These are phyloP conservation scores for Anniella stebbinsi DNA, from an alignment of 2,797 vertebrate genomes.

Conservation along the genomic window DNA sequence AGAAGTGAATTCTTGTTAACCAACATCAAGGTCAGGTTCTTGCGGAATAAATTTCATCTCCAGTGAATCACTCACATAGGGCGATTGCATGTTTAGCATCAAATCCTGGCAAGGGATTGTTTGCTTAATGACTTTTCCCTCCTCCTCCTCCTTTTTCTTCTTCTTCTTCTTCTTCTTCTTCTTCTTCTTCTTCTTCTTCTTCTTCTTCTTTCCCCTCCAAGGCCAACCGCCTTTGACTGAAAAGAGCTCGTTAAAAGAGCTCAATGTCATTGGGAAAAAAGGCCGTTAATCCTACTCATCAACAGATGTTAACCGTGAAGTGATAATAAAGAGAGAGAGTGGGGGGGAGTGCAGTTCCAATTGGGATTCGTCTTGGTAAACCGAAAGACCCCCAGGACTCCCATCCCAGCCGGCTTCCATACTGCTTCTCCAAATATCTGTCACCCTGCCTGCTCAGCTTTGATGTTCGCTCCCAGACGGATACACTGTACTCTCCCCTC, in stretches of 20 bases:
- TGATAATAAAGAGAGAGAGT: slow-evolving; percentile 72
- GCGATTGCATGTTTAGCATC: slow-evolving; percentile 70
- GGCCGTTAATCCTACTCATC: slow-evolving; percentile 73
- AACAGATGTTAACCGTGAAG: slow-evolving; percentile 74
- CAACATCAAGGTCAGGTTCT: slow-evolving; percentile 72
- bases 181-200: slow-evolving; percentile 38
- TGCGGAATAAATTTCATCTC: slow-evolving; percentile 72
- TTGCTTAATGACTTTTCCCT: slow-evolving; percentile 73
- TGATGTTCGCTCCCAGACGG: slow-evolving; percentile 87
- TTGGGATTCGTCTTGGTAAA: slow-evolving; percentile 69
- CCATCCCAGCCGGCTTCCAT: slow-evolving; percentile 80
- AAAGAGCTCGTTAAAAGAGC: slow-evolving; percentile 73
- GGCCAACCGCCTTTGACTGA: slow-evolving; percentile 73
- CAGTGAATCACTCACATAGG: slow-evolving; percentile 66
- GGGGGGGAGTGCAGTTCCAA: slow-evolving; percentile 61
- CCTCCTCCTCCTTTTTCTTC: too few relatives aligned
- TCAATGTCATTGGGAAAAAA: slow-evolving; percentile 76
- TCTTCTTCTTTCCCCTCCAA: slow-evolving; percentile 25
- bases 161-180: slow-evolving; percentile 37
- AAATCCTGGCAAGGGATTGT: slow-evolving; percentile 74
- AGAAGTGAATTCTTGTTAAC: slow-evolving; percentile 71
- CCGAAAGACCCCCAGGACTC: slow-evolving; percentile 62
- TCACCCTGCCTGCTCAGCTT: slow-evolving; percentile 81
- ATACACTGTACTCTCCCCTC: slow-evolving; percentile 80
- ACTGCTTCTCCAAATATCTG: slow-evolving; percentile 89